These are phyloP conservation scores for Dinothrombium tinctorium DNA, from an alignment of 1,140 invertebrate species.

Conservation along the genomic window DNA sequence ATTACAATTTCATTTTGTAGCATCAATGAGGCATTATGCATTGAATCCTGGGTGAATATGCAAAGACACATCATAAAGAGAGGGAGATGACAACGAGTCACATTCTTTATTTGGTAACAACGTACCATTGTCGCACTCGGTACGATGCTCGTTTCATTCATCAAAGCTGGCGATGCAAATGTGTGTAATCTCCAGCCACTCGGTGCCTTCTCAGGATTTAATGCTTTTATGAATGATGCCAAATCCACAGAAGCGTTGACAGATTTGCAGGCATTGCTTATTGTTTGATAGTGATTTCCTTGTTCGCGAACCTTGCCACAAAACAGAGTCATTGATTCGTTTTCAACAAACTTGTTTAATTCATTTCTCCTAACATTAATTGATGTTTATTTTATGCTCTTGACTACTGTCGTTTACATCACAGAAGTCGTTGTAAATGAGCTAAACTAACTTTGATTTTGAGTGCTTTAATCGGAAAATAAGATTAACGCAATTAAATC, in stretches of 20 bases:
- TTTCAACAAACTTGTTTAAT: too few species aligned
- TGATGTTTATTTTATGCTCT: too few species aligned
- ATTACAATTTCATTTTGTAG: constrained; percentile 58
- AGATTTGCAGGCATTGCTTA: constrained; percentile 39
- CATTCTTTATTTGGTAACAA: too few species aligned
- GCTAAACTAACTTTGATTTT: too few species aligned
- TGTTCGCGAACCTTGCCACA: constrained; percentile 41
- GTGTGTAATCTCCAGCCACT: constrained; percentile 30
- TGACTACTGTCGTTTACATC: too few species aligned
- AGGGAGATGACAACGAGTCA: too few species aligned
- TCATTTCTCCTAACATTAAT: too few species aligned
- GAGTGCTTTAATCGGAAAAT: too few species aligned
- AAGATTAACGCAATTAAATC: too few species aligned
- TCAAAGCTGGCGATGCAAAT: constrained; percentile 36
- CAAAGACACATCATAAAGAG: not conserved
- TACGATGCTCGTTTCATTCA: constrained; percentile 12
- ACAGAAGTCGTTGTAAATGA: too few species aligned
- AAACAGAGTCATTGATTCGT: constrained; percentile 11
- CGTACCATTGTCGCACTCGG: constrained; percentile 13
- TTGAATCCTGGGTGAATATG: not conserved
- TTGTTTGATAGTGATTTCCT: constrained; percentile 42
- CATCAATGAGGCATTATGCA: constrained; percentile 30
- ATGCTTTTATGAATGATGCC: constrained; percentile 38
- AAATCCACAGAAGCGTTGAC: constrained; percentile 43
- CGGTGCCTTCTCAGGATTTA: constrained; percentile 21